Evolutionary conservation across 2,888 invertebrate genomes (phyloP), one percentile per base, ranked within the genome.

Genomic region (Philhelius pedissequus): DNA sequence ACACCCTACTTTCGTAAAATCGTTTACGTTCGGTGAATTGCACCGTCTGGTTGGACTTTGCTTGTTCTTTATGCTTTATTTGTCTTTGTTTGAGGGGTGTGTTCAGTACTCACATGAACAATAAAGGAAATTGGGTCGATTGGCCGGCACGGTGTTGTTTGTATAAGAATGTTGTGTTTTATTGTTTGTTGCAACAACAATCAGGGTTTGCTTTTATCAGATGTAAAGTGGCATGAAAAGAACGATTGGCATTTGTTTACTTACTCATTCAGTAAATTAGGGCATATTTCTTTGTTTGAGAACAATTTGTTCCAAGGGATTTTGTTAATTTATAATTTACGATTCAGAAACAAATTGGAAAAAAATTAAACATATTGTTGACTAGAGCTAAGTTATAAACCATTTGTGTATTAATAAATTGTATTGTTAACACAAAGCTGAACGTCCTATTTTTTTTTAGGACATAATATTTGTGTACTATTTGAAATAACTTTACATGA

Each of bases 51-150:
- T 32, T 58, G 40, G 11, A 11, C 15, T 70, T 22, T 54, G 60
- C 8, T 62, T 68, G 54, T 70, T 27, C 56, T 58, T 71, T 71
- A 50, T 52, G n/a, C n/a, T 71, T 58, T 69, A 60, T 70, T 73
- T 40, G 56, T 25, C 52, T 71, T 71, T 82, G 68, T 35, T 73
- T 52, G 45, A 38, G 45, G 71, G 62, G 38, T 52, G 58, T 71
- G 22, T 22, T 43, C 43, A 43, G 43, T 11, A 60, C 40, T 60
- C 18, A 48, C 20, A 45, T 52, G 27, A 5, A 27, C 35, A 43
- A 27, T 18, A 52, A 58, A 78, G 15, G 54, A 48, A 48, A 82
- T 66, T 77, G 20, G 82, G 82, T 82, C 82, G 77, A 77, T 62
- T 60, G 60, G 75, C 25, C 11, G 11, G 3, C 35, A 7, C 11